phyloP scores from a whole-genome alignment of 2,888 invertebrate species.

The Chouioia cunea region DNA sequence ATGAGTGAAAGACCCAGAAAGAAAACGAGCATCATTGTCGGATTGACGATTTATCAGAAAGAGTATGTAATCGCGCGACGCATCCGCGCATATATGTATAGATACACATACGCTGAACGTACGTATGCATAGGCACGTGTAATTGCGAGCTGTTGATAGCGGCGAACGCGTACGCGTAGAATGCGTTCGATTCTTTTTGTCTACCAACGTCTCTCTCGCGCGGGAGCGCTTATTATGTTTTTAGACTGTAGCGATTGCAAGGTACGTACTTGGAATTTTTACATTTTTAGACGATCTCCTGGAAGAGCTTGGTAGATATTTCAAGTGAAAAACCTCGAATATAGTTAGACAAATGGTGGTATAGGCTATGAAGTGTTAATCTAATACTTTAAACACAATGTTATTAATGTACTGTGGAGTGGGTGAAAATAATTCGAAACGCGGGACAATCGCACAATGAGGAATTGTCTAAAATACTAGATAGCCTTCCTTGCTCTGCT shows the following conservation, averaged over 20 bases:
- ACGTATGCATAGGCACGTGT: slow-evolving; percentile 33
- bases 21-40: slow-evolving; percentile 56
- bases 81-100: slow-evolving; percentile 43
- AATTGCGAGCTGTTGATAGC: slow-evolving; percentile 53
- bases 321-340: not conserved
- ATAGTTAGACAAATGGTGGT: not conserved
- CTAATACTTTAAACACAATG: too few species aligned
- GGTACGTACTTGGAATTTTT: slow-evolving; percentile 21
- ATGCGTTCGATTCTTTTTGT: not conserved
- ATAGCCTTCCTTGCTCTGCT: slow-evolving; percentile 15
- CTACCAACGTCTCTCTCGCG: not conserved
- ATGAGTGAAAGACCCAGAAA: not conserved
- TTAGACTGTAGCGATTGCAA: slow-evolving; percentile 52
- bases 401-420: too few species aligned
- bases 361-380: too few species aligned
- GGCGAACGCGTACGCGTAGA: slow-evolving; percentile 29
- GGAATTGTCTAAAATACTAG: slow-evolving; percentile 4
- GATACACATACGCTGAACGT: slow-evolving; percentile 7
- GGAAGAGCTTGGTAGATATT: not conserved
- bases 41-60: slow-evolving; percentile 57
- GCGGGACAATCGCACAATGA: not conserved
- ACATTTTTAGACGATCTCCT: too few species aligned
- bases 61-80: slow-evolving; percentile 34
- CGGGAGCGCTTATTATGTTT: slow-evolving; percentile 57
- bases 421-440: too few species aligned